Evolutionary conservation across 2,797 vertebrate genomes (phyloP), one percentile per base, ranked within the genome.

Genomic region (Taenioides sp.): DNA sequence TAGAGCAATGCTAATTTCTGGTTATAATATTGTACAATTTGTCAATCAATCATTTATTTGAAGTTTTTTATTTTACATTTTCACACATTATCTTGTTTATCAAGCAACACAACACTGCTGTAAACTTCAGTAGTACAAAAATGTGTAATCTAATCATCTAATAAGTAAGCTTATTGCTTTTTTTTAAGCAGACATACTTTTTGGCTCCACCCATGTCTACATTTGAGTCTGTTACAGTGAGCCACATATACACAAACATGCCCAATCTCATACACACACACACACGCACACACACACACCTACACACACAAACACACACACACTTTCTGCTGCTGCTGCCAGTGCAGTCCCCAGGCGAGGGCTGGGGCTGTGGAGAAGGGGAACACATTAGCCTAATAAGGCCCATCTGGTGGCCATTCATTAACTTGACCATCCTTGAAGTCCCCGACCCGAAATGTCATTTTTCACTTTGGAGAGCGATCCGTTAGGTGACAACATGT

Each of bases 351-450:
- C 90, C 78, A 82, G 88, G 88, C 87, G 91, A 89, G 79, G 74
- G 77, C 74, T 50, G 76, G 71, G 82, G 87, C 89, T 83, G 88
- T 79, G 74, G 89, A 90, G 89, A 86, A 83, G 84, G 86, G 75
- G 87, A 90, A 87, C 88, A 88, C 93, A 93, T 93, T 94, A 94
- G 90, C 91, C 92, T 94, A 94, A 94, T 94, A 94, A 92, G 89
- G 87, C 87, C 92, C 94, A 95, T 94, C 93, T 94, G 94, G 89
- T 93, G 89, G 90, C 90, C 91, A 94, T 95, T 94, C 93, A 94
- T 94, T 94, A 94, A 90, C 88, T 92, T 90, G 88, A 92, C 89
- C 92, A 93, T 93, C 91, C 91, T 93, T 92, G 89, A 94, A 90
- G 88, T 93, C 87, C 83, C 88, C 58, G 89, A 91, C 92, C 92